Base-by-base conservation (phyloP, 64 coral and sea anemone species). In the Stichodactyla mertensii region DNA sequence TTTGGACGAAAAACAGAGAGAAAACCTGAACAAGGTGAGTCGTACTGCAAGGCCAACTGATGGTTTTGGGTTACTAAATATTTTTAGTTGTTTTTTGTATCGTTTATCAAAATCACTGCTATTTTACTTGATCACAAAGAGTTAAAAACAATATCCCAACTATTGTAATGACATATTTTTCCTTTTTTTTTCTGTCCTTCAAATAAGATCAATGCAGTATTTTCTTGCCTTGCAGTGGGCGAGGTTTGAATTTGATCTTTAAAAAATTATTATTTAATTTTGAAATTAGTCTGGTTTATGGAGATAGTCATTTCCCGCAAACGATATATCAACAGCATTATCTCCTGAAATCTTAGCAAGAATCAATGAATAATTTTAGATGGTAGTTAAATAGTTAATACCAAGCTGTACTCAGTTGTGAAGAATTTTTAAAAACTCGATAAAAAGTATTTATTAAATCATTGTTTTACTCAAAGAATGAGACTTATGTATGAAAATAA, bases 1-100 rank as follows among this genome's bases (percentile, higher is more conserved):
- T 51, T 59, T 85, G n/a, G 23, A 85, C 27, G 83, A 85, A 36
- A 61, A 61, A 14, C 83, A 85, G 13, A 11, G 51, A 52, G 83
- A 55, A 64, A 36, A 4, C 51, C 22, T 85, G 4, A 61, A 23
- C 13, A 57, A 85, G 83, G 83, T 85, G 27, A 85, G 83, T 55
- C 8, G 18, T 20, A 20, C 13, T 58, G 62, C 62, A 18, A 66
- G 62, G 23, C 62, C 62, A 45, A 45, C 19, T 22, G 62, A 6
- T 22, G 11, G 80, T 53, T 82, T 8, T 10, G 14, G 28, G 9
- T 51, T 80, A 7, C 54, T 53, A 52, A 16, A 19, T 7, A 27
- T 19, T 12, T 54, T 82, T 52, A 54, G 7, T 11, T 82, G 14
- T n/a, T 55, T 4, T 52, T 82, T 26, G 24, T 36, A 10, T 27